Evolutionary conservation across 2,888 invertebrate genomes (phyloP).

Genomic region (Cetonia aurata): DNA sequence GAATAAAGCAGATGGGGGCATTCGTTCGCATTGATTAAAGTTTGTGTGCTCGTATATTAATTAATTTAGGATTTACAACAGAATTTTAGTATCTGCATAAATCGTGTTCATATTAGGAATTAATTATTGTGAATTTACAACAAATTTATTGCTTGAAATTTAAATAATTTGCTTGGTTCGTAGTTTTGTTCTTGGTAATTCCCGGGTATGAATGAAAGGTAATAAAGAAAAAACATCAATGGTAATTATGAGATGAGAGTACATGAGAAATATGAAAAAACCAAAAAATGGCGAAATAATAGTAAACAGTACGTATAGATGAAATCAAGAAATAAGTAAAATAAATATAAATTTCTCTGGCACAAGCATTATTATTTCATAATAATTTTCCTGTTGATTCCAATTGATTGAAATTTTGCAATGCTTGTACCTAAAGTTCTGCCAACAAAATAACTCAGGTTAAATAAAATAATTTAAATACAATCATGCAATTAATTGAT

Average conservation of each 20-base stretch:
- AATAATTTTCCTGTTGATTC: background rate
- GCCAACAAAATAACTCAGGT: background rate
- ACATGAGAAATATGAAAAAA: conserved; percentile 14
- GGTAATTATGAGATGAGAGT: conserved; percentile 10
- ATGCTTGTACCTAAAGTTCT: conserved; percentile 27
- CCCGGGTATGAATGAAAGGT: background rate
- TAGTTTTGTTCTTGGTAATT: conserved; percentile 27
- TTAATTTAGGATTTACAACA: too few species aligned
- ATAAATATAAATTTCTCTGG: conserved; percentile 3
- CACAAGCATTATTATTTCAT: conserved; percentile 8
- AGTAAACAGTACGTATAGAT: background rate
- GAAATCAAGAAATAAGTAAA: conserved; percentile 22
- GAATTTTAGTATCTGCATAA: too few species aligned
- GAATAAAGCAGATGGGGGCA: too few species aligned
- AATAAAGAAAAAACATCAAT: conserved; percentile 1
- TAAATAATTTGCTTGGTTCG: too few species aligned
- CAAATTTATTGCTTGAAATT: too few species aligned
- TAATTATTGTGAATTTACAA: too few species aligned
- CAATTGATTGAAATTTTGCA: background rate
- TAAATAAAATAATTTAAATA: conserved; percentile 8
- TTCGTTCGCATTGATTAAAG: too few species aligned
- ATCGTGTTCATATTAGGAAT: too few species aligned
- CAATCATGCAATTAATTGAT: too few species aligned
- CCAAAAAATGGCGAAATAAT: conserved; percentile 15
- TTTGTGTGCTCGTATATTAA: too few species aligned